phyloP scores from a whole-genome alignment of 2,888 invertebrate species.

The Nomada hirtipes region DNA sequence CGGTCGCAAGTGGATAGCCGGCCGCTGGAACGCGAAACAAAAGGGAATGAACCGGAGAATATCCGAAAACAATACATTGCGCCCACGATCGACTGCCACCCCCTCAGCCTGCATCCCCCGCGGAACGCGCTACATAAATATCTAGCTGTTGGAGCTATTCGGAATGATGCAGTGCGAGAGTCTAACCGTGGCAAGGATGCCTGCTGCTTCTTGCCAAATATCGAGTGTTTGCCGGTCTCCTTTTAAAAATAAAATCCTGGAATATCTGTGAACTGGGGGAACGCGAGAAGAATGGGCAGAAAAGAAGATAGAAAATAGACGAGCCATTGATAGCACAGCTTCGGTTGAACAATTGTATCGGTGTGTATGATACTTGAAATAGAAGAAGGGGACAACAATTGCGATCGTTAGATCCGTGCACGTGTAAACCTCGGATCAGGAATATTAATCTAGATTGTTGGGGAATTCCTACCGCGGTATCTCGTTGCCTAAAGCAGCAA shows the following conservation, averaged over 20 bases:
- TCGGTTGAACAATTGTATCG: no score
- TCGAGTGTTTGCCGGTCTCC: neutral
- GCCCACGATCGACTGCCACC: conserved; percentile 60
- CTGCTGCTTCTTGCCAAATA: conserved; percentile 66
- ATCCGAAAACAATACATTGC: conserved; percentile 80
- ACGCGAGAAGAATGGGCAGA: no score
- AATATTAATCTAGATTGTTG: no score
- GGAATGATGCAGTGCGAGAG: conserved; percentile 61
- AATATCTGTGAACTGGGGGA: no score
- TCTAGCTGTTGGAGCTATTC: conserved; percentile 52
- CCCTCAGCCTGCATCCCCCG: neutral
- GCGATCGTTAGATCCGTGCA: no score
- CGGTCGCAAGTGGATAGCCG: conserved; percentile 53
- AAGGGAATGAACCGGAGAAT: conserved; percentile 73
- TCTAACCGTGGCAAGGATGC: conserved; percentile 23
- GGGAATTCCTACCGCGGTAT: no score
- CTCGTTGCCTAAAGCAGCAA: conserved; percentile 4
- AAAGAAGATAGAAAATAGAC: no score
- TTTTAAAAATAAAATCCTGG: neutral
- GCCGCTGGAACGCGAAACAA: conserved; percentile 69
- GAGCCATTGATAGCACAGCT: no score
- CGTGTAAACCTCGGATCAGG: no score
- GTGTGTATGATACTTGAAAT: no score
- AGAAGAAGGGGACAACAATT: no score
- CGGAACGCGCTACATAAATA: conserved; percentile 69